phyloP scores from a whole-genome alignment of 1,140 invertebrate species.

The Pogonus chalceus region DNA sequence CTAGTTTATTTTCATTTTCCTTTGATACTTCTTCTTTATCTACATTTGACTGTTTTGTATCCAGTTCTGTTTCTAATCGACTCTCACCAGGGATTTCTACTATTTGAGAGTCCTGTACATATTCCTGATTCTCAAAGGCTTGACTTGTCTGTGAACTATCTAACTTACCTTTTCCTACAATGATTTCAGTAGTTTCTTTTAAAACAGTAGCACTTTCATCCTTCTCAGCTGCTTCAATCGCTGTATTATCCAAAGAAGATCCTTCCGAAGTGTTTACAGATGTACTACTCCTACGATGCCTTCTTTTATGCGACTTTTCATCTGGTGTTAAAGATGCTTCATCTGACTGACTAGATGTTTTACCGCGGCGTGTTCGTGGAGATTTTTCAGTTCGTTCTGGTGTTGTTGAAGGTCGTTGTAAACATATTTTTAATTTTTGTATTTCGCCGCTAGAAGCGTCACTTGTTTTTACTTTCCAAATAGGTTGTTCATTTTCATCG shows the following conservation, averaged over 20 bases:
- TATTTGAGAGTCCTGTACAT: not conserved
- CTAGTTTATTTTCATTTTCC: not conserved
- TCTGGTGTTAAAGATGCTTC: slow-evolving; percentile 9
- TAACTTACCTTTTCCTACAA: not conserved
- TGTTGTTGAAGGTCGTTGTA: slow-evolving; percentile 16
- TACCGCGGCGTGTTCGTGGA: slow-evolving; percentile 16
- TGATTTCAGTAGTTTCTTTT: not conserved
- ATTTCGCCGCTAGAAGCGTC: slow-evolving; percentile 14
- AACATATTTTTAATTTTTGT: slow-evolving; percentile 22
- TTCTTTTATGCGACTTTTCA: slow-evolving; percentile 9
- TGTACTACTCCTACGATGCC: not conserved
- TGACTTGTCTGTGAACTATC: not conserved
- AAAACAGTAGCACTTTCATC: not conserved
- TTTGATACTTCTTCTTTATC: not conserved
- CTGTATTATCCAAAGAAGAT: not conserved
- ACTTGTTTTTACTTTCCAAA: slow-evolving; percentile 16
- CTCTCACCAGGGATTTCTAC: not conserved
- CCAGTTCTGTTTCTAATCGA: not conserved
- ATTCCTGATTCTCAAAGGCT: not conserved
- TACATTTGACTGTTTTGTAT: not conserved
- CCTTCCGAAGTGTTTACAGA: not conserved
- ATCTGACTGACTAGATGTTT: slow-evolving; percentile 17
- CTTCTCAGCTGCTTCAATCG: slow-evolving; percentile 7
- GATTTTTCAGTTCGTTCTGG: slow-evolving; percentile 17
- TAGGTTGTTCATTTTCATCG: slow-evolving; percentile 13